Evolutionary conservation across 2,888 invertebrate species (phyloP), one percentile per base, ranked within the genome.

Genomic region (Lithophane ornitopus): DNA sequence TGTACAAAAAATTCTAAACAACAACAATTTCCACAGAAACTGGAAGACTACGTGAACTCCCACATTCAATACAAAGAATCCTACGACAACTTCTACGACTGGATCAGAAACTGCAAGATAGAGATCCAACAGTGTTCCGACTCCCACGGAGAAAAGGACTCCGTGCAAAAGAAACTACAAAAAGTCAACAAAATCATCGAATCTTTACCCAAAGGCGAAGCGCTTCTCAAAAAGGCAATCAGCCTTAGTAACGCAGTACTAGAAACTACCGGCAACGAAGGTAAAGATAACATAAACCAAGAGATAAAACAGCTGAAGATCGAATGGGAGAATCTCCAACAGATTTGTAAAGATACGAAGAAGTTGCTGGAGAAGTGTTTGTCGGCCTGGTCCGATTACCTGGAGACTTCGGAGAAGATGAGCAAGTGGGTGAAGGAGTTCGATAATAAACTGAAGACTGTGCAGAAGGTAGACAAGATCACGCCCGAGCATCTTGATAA

Each of bases 11-110:
- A 41, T 44, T 44, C 12, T 44, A 3, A 44, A 44, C 12, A 44
- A 44, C 44, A 12, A 44, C 4, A 2, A 9, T 73, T 14, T 44
- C 12, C 2, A 12, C 67, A 98, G 95, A 98, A 97, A 90, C 95
- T 99, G 62, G 98, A 99, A 91, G 97, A 98, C 76, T 98, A 98
- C 94, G 99, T 99, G 0, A 97, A 97, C 83, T 98, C 98, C 68
- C 99, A 99, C 90, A 98, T 99, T 88, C 97, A 98, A 88, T 99
- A 98, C 94, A 98, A 98, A 91, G 98, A 98, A 87, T 97, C 98
- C 0, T 98, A 98, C 87, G 98, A 98, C 89, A 98, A 98, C 88
- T 98, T 98, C 76, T 97, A 98, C 75, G 99, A 99, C 87, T 99
- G 98, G 98, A 97, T 99, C 41, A 97, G 98, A 46, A 98, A 98